Conservation (phyloP, 2,113 vertebrate genomes). For the Brachypteracias leptosomus region DNA sequence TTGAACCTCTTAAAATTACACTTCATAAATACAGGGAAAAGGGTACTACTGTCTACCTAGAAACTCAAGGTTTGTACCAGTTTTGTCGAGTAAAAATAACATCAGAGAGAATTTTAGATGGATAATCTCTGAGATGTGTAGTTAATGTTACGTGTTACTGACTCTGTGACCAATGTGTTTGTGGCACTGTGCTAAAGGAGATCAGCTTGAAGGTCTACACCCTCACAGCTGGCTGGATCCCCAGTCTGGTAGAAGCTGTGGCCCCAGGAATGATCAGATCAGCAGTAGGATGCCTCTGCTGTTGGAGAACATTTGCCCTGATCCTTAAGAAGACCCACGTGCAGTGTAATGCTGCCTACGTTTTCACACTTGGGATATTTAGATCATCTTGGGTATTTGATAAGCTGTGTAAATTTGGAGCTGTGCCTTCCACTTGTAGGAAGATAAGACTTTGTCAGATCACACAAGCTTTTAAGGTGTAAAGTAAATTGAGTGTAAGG, state of each 20-base stretch:
- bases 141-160: background rate
- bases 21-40: background rate
- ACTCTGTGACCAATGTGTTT: fast-evolving
- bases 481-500: background rate
- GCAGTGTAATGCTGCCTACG: fast-evolving
- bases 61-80: background rate
- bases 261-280: background rate
- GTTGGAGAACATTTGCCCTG: background rate
- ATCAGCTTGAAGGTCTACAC: background rate
- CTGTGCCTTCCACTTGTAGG: background rate
- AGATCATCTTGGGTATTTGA: background rate
- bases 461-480: background rate
- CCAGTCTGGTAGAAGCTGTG: background rate
- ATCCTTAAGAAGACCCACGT: background rate
- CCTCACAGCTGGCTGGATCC: background rate
- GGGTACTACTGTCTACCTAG: background rate
- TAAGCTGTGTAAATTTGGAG: background rate
- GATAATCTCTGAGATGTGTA: background rate
- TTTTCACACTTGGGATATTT: background rate
- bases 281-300: background rate
- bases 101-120: background rate
- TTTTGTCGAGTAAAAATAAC: background rate
- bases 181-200: background rate
- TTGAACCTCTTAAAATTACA: background rate
- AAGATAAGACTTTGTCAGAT: background rate